phyloP scores from a whole-genome alignment of 1,140 invertebrate species.

The Littorina saxatilis region DNA sequence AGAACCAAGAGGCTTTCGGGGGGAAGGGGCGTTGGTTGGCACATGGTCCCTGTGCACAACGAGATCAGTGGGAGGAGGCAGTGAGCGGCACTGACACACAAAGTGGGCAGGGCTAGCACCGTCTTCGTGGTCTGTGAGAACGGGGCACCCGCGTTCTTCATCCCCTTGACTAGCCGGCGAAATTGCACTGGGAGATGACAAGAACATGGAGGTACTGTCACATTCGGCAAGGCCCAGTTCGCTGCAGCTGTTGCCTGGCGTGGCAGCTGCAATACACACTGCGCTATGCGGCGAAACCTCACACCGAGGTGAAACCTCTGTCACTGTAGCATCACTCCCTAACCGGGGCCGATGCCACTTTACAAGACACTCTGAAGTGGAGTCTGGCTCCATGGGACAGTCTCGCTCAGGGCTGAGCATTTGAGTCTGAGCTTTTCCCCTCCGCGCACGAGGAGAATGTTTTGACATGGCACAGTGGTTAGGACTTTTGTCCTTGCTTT shows the following conservation, averaged over 20 bases:
- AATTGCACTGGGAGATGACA: conserved; percentile 36
- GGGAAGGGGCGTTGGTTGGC: neutral
- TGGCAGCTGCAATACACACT: neutral
- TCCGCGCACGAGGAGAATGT: too few relatives aligned
- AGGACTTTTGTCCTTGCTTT: too few relatives aligned
- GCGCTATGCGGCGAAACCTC: neutral
- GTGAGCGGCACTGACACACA: conserved; percentile 22
- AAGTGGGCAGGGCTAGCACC: conserved; percentile 13
- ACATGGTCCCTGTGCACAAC: neutral
- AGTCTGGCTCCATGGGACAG: conserved; percentile 45
- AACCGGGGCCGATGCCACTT: neutral
- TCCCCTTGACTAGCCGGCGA: conserved; percentile 42
- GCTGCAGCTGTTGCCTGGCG: neutral
- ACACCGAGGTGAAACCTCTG: neutral
- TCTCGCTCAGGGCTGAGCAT: conserved; percentile 23
- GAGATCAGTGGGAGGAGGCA: conserved; percentile 18
- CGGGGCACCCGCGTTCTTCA: conserved; percentile 30
- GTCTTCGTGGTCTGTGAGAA: conserved; percentile 27
- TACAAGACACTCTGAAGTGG: conserved; percentile 40
- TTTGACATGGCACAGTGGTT: too few relatives aligned
- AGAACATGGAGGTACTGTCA: conserved; percentile 49
- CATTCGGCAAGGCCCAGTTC: conserved; percentile 34
- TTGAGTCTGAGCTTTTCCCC: too few relatives aligned
- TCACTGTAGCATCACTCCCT: neutral
- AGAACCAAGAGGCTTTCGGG: neutral